Evolutionary conservation across 2,888 invertebrate genomes (phyloP).

Genomic region (Cabera pusaria): DNA sequence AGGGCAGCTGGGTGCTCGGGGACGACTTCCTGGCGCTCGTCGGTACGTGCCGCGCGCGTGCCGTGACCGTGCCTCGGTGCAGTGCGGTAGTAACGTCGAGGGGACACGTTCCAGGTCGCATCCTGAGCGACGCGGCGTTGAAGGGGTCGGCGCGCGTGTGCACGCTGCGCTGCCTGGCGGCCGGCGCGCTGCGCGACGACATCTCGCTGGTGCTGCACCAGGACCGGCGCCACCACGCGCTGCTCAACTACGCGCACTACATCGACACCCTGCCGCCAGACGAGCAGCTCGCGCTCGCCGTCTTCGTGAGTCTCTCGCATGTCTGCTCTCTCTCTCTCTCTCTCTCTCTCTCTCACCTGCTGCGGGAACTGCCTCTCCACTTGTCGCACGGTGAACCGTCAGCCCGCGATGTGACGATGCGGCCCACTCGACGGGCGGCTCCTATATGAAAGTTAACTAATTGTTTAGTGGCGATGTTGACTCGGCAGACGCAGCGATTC

Average conservation of each 20-base stretch:
- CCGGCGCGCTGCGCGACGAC: slow-evolving; percentile 93
- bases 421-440: too few species aligned
- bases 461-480: too few species aligned
- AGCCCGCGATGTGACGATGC: too few species aligned
- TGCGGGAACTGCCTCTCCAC: too few species aligned
- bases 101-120: slow-evolving; percentile 44
- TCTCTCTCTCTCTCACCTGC: too few species aligned
- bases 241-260: slow-evolving; percentile 93
- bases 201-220: slow-evolving; percentile 94
- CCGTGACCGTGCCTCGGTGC: too few species aligned
- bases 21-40: slow-evolving; percentile 93
- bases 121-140: slow-evolving; percentile 77
- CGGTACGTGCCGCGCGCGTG: slow-evolving; percentile 67
- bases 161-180: slow-evolving; percentile 88
- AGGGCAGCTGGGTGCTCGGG: slow-evolving; percentile 96
- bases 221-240: slow-evolving; percentile 93
- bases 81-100: too few species aligned
- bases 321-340: too few species aligned
- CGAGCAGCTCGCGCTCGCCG: slow-evolving; percentile 91
- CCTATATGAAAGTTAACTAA: too few species aligned
- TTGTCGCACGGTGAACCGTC: too few species aligned
- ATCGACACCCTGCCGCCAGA: slow-evolving; percentile 89
- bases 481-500: too few species aligned
- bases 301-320: slow-evolving; percentile 86
- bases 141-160: slow-evolving; percentile 85